Base-by-base conservation (phyloP, 2,113 vertebrate genomes). In the Neolamprologus devosi region DNA sequence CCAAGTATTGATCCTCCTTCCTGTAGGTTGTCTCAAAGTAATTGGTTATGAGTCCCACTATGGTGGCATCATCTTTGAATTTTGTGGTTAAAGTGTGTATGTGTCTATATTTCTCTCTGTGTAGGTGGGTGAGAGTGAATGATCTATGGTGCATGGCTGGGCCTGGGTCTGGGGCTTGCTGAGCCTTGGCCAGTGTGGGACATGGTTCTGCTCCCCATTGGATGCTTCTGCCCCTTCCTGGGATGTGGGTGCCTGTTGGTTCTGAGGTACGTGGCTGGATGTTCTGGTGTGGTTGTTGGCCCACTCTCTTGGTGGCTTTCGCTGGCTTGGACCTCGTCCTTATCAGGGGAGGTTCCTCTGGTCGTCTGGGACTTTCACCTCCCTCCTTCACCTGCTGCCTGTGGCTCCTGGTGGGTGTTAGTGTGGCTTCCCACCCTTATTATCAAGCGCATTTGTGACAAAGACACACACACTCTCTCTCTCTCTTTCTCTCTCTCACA, bases 401-500 rank as follows among this genome's bases (percentile, higher is more conserved):
- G 60, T 65, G 30, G 30, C 60, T 65, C 60, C 30, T 37, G 30
- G 17, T 35, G 30, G 30, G 10, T 65, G 30, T 65, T 13, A 65
- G 33, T 65, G 10, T 65, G 30, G 60, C 60, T 37, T 65, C 60
- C 30, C 60, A 65, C 30, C 10, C 60, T 65, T 65, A 2, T n/a
- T 65, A 65, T 65, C 60, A 37, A 37, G 60, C 14, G 0, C 30
- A n/a, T 65, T 65, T 63, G 17, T 63, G 60, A 65, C 60, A 65
- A 65, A 65, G 9, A 65, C 30, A 35, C 28, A 57, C 54, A 8
- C n/a, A n/a, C n/a, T n/a, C 45, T 0, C n/a, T 4, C 4, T 13
- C 12, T 26, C 54, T 55, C 6, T 14, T 0, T 5, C 19, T 51
- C 47, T 2, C n/a, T 0, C n/a, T 0, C n/a, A 54, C 55, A 16